Percentiles rank a stretch among this genome's conserved stretches.
These are phyloP conservation scores for Propithecus coquereli DNA, from an alignment of 2,113 vertebrate genomes.

Conservation along the genomic window DNA sequence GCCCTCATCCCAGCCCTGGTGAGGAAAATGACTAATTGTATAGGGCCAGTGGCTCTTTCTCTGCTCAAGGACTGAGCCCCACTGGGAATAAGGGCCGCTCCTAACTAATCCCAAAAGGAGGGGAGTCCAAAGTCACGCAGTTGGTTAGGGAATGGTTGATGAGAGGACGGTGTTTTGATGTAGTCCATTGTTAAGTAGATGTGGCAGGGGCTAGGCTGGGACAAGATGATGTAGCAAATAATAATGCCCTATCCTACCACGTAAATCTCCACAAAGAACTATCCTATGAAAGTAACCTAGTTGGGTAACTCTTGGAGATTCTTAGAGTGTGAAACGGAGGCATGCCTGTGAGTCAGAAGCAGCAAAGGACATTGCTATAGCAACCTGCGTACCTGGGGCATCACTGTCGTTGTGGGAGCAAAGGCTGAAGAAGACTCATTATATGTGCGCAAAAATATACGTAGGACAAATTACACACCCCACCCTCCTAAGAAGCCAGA, in stretches of 20 bases:
- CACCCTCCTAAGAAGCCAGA: neutral
- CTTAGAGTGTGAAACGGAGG: neutral
- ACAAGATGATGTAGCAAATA: neutral
- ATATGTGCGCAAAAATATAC: neutral
- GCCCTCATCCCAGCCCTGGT: neutral
- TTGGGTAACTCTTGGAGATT: slow-evolving; percentile 8
- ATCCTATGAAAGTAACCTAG: neutral
- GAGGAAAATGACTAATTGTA: neutral
- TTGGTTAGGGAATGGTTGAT: neutral
- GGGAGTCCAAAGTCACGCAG: neutral
- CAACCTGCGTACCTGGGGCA: neutral
- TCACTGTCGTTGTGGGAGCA: neutral
- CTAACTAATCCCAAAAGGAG: neutral
- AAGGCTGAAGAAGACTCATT: neutral
- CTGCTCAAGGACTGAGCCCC: neutral
- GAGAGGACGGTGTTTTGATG: neutral
- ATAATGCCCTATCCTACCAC: neutral
- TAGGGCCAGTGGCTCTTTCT: neutral
- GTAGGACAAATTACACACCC: neutral
- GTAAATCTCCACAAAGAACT: neutral
- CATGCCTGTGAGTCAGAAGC: neutral
- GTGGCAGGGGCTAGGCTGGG: neutral
- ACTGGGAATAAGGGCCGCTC: neutral
- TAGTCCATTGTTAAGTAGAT: neutral
- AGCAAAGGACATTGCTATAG: neutral